A percentile compares a stretch with the other conserved stretches of the same genome.
Conservation (phyloP, 2,113 vertebrate genomes). For the Hemiscyllium ocellatum region DNA sequence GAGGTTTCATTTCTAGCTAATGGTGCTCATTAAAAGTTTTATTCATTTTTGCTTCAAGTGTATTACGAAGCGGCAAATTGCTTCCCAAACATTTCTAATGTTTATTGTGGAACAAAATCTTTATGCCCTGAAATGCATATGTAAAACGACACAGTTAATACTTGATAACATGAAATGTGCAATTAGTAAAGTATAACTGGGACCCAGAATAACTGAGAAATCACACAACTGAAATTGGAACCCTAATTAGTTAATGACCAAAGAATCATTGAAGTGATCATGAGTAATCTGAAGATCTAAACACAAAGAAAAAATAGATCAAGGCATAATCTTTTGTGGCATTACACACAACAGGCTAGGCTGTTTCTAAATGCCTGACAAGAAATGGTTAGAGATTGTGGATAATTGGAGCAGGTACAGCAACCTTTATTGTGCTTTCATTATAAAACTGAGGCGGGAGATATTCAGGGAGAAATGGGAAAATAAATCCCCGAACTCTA, state of each 20-base stretch:
- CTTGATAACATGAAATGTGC: neutral
- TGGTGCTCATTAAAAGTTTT: slow-evolving; percentile 66
- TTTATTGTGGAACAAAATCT: neutral
- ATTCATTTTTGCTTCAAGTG: slow-evolving; percentile 76
- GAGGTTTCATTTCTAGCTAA: slow-evolving; percentile 18
- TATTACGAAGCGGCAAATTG: neutral
- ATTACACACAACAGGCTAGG: neutral
- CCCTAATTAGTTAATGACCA: neutral
- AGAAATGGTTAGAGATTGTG: neutral
- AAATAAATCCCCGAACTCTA: neutral
- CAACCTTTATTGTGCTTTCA: neutral
- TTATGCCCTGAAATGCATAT: neutral
- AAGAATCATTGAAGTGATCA: neutral
- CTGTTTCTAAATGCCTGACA: neutral
- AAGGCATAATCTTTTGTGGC: neutral
- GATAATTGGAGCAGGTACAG: neutral
- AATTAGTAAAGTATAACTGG: too few species aligned
- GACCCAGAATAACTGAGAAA: neutral
- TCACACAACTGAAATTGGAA: neutral
- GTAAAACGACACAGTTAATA: neutral
- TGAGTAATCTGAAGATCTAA: neutral
- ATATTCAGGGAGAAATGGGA: neutral
- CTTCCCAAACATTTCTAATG: neutral
- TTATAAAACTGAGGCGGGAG: neutral
- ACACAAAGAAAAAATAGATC: neutral